Evolutionary conservation across 53 echinoderm and acorn worm species (phyloP), one percentile per base, ranked within the genome.

Genomic region (Glandiceps talaboti): DNA sequence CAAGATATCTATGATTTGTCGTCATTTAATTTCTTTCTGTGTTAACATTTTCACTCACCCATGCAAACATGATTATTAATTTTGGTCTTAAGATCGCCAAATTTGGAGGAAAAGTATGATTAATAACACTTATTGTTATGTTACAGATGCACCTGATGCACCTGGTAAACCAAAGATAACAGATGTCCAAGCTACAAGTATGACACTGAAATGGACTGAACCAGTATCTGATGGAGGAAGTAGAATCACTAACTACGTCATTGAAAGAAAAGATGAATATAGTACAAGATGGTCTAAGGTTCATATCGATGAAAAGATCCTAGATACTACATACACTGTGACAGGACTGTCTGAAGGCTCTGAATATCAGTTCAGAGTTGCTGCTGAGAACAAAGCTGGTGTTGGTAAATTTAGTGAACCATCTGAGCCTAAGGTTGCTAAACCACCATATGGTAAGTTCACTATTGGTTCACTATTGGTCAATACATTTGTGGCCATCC

Each of bases 311-410:
- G 81, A 81, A 0, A 77, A 81, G 14, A 76, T 97, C 81, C 73
- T 77, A 14, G 92, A 91, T 32, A 32, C 84, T 25, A 89, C 86
- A 31, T 81, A 84, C 28, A 89, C 32, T 1, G 91, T 94, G 76
- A 87, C 78, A 25, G 86, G 89, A 1, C 83, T 97, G 75, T 89
- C 85, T 75, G 93, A 93, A 78, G 93, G 89, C 25, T 83, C 85
- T 80, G 93, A 93, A 77, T 93, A 90, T 31, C 87, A 91, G 82
- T 93, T 91, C 76, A 80, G 97, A 74, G 88, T 97, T 0, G 80
- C 87, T 14, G 94, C 86, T 28, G n/a, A 30, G 27, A 80, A 33
- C 72, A 80, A 33, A 33, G 92, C 92, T 73, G 92, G 92, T n/a
- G 75, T 75, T 26, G 92, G 92, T 14, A 83, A 81, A 79, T 85